Evolutionary conservation across 1,140 invertebrate genomes (phyloP).

Genomic region (Holotrichia oblita): DNA sequence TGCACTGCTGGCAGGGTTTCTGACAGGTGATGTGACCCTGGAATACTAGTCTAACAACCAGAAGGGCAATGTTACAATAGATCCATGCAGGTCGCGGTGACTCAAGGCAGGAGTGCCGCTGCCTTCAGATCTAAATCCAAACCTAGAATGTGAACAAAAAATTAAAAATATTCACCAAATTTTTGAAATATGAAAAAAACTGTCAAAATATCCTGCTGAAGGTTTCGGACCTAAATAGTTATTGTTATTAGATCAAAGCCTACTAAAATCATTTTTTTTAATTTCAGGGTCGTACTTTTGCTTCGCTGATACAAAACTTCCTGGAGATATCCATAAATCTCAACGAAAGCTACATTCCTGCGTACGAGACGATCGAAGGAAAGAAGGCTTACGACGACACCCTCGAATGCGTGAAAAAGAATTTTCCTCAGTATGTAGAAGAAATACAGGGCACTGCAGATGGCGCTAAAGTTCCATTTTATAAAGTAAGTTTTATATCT

Average conservation of each 20-base stretch:
- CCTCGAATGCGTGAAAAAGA: slow-evolving; percentile 69
- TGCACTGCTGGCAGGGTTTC: too few species aligned
- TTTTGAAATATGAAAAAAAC: background rate
- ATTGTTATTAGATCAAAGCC: background rate
- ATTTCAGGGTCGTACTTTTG: slow-evolving; percentile 80
- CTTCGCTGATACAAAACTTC: slow-evolving; percentile 76
- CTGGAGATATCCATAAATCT: slow-evolving; percentile 70
- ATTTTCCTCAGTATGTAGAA: slow-evolving; percentile 82
- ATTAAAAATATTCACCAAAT: too few species aligned
- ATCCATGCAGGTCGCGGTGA: too few species aligned
- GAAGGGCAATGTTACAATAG: too few species aligned
- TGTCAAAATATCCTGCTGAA: too few species aligned
- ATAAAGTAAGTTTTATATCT: slow-evolving; percentile 68
- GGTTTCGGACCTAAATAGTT: too few species aligned
- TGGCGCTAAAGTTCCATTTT: slow-evolving; percentile 82
- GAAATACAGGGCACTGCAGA: slow-evolving; percentile 87
- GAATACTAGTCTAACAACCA: too few species aligned
- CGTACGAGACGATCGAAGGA: slow-evolving; percentile 76
- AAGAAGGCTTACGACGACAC: slow-evolving; percentile 78
- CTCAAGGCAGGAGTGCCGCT: too few species aligned
- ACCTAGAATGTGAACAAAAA: too few species aligned
- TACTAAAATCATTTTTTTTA: background rate
- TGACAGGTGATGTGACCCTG: too few species aligned
- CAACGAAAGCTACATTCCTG: slow-evolving; percentile 73
- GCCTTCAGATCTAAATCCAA: too few species aligned